Base-by-base conservation (phyloP, 2,113 vertebrate genomes). In the Zosterops pallidus region DNA sequence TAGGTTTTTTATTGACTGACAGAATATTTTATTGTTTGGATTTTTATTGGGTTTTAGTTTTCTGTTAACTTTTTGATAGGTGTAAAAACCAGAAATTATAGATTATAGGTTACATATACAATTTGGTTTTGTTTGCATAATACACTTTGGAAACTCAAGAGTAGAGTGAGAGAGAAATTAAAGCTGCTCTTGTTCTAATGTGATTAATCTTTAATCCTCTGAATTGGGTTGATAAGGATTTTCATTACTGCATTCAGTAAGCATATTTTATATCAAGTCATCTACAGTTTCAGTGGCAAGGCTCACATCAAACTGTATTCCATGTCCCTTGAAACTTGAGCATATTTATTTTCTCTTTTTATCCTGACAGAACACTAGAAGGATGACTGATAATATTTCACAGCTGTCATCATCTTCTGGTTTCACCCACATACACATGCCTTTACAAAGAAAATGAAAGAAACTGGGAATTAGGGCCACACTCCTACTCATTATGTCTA, bases 301-400 rank as follows among this genome's bases (percentile, higher is more conserved):
- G 37, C 20, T 86, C 33, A 78, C 13, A 71, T 78, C 28, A 87
- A 84, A 84, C 56, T 64, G 5, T 55, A 75, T 63, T 79, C 63
- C 39, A 55, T 69, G n/a, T 50, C 42, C 28, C 9, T n/a, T 79
- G 57, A 79, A 86, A 84, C 5, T n/a, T 75, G 50, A 80, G 63
- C 91, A 69, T 83, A 85, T 62, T 88, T 89, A 29, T 81, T 87
- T 91, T 80, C 12, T 53, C 24, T 70, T 78, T 31, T 90, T 88
- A 79, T 70, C 22, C 25, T 80, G 71, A 74, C 12, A 31, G 35
- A 29, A 37, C 8, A 59, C 22, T 74, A 33, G 4, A 83, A 65
- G 44, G 37, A 77, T 57, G 53, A 72, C 57, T 85, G 93, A 77
- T 78, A 95, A 49, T 39, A 83, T 92, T 93, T 93, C 82, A 88